Conservation (phyloP, 2,888 invertebrate genomes). For the Apodemia zela region DNA sequence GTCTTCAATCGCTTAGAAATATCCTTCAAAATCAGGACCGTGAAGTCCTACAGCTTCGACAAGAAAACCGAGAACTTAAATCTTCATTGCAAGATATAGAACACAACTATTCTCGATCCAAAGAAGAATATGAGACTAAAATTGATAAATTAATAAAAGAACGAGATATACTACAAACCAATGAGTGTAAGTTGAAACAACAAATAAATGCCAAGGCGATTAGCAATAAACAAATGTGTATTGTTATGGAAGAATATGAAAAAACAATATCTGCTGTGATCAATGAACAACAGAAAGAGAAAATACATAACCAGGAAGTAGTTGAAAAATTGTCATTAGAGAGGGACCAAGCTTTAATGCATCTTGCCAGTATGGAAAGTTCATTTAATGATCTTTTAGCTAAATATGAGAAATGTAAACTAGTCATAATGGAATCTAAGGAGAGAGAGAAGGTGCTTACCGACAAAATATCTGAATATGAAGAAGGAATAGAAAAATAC, state of each 20-base stretch:
- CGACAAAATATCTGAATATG: slow-evolving; percentile 84
- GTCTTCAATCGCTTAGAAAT: slow-evolving; percentile 54
- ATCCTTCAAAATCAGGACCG: slow-evolving; percentile 68
- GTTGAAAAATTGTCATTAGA: slow-evolving; percentile 73
- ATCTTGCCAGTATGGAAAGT: slow-evolving; percentile 81
- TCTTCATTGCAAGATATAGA: slow-evolving; percentile 56
- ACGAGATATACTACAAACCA: slow-evolving; percentile 48
- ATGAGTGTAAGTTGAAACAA: slow-evolving; percentile 54
- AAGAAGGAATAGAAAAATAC: slow-evolving; percentile 85
- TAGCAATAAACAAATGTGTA: slow-evolving; percentile 78
- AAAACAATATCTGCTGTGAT: slow-evolving; percentile 88
- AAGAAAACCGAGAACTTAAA: slow-evolving; percentile 63
- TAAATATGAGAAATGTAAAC: slow-evolving; percentile 83
- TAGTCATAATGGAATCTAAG: slow-evolving; percentile 71
- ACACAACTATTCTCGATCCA: slow-evolving; percentile 47
- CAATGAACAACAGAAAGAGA: slow-evolving; percentile 85
- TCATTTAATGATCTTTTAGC: slow-evolving; percentile 82
- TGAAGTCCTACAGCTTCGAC: slow-evolving; percentile 56
- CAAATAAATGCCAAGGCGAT: slow-evolving; percentile 60
- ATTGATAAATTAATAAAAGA: slow-evolving; percentile 60
- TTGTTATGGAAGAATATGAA: slow-evolving; percentile 89
- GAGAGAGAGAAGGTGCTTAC: slow-evolving; percentile 84
- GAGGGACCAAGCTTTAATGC: slow-evolving; percentile 80
- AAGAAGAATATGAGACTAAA: slow-evolving; percentile 54
- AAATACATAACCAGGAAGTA: slow-evolving; percentile 68